Conservation (phyloP, 2,888 invertebrate genomes). For the Brenthis daphne region DNA sequence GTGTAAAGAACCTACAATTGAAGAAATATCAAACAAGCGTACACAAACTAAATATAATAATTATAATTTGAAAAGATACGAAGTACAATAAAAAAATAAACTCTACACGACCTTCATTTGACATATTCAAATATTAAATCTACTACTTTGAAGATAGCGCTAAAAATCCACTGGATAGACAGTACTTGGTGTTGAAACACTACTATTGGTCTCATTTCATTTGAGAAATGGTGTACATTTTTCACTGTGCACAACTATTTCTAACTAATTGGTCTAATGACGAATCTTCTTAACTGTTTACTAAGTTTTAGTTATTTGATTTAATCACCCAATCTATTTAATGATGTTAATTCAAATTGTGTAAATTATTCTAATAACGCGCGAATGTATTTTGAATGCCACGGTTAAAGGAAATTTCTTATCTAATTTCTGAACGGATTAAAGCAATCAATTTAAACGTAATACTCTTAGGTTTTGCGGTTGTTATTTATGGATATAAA, state of each 20-base stretch:
- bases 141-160: conserved; percentile 1
- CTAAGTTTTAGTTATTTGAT: conserved; percentile 11
- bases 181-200: conserved; percentile 43
- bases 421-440: conserved; percentile 1
- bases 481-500: too few relatives aligned
- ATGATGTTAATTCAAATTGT: conserved; percentile 14
- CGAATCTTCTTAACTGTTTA: conserved; percentile 15
- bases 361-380: conserved; percentile 11
- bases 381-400: conserved; percentile 14
- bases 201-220: conserved; percentile 57
- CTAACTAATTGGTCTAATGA: conserved; percentile 53
- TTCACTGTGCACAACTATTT: conserved; percentile 49
- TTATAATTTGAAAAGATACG: too few relatives aligned
- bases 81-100: too few relatives aligned
- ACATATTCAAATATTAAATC: too few relatives aligned
- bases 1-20: too few relatives aligned
- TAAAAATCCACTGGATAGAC: conserved; percentile 1
- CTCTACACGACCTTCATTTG: too few relatives aligned
- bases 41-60: too few relatives aligned
- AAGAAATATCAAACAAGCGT: too few relatives aligned
- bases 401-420: conserved; percentile 6
- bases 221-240: conserved; percentile 61
- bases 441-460: background rate
- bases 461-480: too few relatives aligned
- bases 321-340: conserved; percentile 24